Percentiles rank a stretch among this genome's conserved stretches.
Conservation (phyloP, 1,140 invertebrate genomes). For the Stratiolaelaps scimitus region DNA sequence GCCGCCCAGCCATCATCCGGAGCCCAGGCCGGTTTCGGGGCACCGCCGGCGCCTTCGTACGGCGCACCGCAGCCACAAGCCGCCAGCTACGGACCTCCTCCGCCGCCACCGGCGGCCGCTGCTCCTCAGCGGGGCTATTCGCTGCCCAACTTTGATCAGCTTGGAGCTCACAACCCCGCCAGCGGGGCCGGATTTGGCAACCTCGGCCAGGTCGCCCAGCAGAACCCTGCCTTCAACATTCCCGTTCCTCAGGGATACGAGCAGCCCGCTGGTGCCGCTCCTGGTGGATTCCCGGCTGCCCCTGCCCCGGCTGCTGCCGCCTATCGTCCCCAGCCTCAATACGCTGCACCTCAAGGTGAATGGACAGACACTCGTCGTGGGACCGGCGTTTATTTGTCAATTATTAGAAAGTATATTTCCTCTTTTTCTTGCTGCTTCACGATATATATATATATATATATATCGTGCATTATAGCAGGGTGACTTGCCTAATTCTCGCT, state of each 20-base stretch:
- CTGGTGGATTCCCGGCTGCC: not conserved
- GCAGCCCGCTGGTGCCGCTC: not conserved
- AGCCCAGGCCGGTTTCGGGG: not conserved
- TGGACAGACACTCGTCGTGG: not conserved
- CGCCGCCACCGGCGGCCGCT: conserved; percentile 6
- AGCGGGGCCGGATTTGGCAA: not conserved
- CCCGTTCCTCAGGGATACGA: conserved; percentile 20
- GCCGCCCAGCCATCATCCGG: not conserved
- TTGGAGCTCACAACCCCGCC: not conserved
- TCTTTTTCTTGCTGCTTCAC: too few species aligned
- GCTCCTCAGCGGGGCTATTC: not conserved
- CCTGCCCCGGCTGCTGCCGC: not conserved
- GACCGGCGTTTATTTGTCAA: too few species aligned
- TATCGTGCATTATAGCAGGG: too few species aligned
- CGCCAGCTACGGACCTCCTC: not conserved
- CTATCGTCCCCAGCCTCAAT: not conserved
- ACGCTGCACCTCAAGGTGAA: not conserved
- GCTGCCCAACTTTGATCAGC: not conserved
- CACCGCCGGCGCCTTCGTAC: not conserved
- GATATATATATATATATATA: too few species aligned
- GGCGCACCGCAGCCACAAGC: too few species aligned
- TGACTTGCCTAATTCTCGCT: not conserved
- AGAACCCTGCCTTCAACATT: conserved; percentile 21
- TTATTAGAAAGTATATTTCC: too few species aligned
- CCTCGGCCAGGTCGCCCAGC: not conserved